These are phyloP conservation scores for Mormyrops attenuatus DNA, from an alignment of 2,797 vertebrate species.

Conservation along the genomic window DNA sequence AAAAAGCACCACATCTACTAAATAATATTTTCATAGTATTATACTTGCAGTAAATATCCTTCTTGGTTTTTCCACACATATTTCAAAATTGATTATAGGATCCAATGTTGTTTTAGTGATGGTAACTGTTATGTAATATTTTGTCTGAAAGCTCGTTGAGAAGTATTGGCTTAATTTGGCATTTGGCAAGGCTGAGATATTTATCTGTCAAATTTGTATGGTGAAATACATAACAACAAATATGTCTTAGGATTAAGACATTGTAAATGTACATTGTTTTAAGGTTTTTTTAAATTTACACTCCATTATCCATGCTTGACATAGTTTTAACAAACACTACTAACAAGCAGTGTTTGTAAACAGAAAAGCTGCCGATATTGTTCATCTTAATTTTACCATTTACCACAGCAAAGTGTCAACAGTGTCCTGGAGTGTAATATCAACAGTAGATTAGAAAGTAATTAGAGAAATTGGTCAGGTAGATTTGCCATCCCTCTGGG, in stretches of 20 bases:
- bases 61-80: background rate
- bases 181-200: background rate
- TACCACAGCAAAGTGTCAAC: background rate
- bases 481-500: background rate
- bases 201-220: background rate
- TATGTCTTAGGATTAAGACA: background rate
- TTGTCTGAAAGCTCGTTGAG: background rate
- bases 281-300: background rate
- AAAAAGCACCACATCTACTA: background rate
- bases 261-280: background rate
- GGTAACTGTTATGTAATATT: background rate
- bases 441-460: background rate
- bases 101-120: background rate
- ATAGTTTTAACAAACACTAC: background rate
- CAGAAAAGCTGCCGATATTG: background rate
- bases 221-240: background rate
- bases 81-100: background rate
- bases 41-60: background rate
- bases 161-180: background rate
- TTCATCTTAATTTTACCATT: background rate
- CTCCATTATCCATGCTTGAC: background rate
- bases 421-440: background rate
- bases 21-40: background rate
- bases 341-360: background rate
- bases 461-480: slow-evolving; percentile 6